Percentiles rank a stretch among this genome's conserved stretches.
These are phyloP conservation scores for Etheostoma cragini DNA, from an alignment of 2,113 vertebrate genomes.

Conservation along the genomic window DNA sequence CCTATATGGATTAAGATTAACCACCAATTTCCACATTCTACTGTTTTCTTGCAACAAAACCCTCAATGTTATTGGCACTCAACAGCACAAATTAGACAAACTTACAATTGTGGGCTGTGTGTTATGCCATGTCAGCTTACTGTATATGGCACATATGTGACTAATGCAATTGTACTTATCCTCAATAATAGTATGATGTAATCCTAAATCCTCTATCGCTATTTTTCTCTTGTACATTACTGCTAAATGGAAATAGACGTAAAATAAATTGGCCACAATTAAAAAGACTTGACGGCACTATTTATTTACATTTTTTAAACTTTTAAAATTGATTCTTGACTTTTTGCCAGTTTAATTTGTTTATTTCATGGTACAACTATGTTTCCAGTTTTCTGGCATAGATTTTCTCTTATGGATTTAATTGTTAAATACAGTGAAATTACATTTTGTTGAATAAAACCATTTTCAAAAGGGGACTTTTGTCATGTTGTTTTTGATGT, in stretches of 20 bases:
- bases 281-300: not conserved
- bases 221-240: constrained; percentile 12
- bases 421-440: not conserved
- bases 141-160: not conserved
- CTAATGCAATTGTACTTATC: not conserved
- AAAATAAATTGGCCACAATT: not conserved
- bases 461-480: not conserved
- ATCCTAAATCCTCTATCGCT: not conserved
- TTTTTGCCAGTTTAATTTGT: not conserved
- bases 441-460: not conserved
- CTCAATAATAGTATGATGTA: not conserved
- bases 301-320: not conserved
- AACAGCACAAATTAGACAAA: not conserved
- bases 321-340: not conserved
- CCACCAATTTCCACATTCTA: constrained; percentile 11
- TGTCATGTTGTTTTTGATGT: not conserved
- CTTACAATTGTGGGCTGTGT: not conserved
- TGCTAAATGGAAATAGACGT: constrained; percentile 4
- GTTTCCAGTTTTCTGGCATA: not conserved
- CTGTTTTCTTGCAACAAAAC: constrained; percentile 1
- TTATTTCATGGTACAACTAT: not conserved
- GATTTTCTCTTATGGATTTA: not conserved
- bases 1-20: constrained; percentile 13
- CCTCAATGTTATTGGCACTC: not conserved
- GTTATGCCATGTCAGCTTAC: no score